These are phyloP conservation scores for Verasper variegatus DNA, from an alignment of 2,113 vertebrate genomes.

Conservation along the genomic window DNA sequence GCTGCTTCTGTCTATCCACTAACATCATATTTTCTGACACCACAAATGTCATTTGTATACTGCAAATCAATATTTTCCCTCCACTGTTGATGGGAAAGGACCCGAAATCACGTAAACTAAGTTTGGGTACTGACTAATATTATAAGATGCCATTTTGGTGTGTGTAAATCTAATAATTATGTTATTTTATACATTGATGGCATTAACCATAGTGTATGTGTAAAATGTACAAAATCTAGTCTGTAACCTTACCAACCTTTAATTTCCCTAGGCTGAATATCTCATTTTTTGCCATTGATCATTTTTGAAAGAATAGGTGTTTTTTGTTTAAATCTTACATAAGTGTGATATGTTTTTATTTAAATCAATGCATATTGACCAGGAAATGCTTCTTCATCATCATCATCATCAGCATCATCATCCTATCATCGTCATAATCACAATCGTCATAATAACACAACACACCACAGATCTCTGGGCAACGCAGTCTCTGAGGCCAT, in stretches of 20 bases:
- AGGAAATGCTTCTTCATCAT: conserved; percentile 61
- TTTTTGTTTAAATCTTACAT: conserved; percentile 15
- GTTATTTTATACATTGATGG: neutral
- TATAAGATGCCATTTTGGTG: neutral
- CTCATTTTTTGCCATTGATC: neutral
- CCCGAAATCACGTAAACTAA: neutral
- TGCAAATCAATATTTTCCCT: neutral
- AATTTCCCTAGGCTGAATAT: neutral
- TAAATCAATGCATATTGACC: conserved; percentile 69
- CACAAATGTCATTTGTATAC: neutral
- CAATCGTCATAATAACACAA: conserved; percentile 61
- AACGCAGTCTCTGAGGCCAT: conserved; percentile 42
- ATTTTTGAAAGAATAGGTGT: neutral
- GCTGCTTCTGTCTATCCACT: neutral
- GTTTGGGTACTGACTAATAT: neutral
- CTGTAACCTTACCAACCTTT: too few species aligned
- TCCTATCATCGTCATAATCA: conserved; percentile 46
- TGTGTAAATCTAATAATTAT: neutral
- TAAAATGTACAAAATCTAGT: too few species aligned
- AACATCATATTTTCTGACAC: neutral
- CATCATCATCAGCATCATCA: conserved; percentile 41
- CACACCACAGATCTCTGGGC: conserved; percentile 41
- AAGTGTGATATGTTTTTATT: conserved; percentile 77
- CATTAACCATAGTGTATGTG: too few species aligned
- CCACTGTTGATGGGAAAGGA: neutral